Percentiles rank a stretch among this genome's conserved stretches.
Evolutionary conservation across 2,797 vertebrate genomes (phyloP).

Genomic region (Prunella strophiata): DNA sequence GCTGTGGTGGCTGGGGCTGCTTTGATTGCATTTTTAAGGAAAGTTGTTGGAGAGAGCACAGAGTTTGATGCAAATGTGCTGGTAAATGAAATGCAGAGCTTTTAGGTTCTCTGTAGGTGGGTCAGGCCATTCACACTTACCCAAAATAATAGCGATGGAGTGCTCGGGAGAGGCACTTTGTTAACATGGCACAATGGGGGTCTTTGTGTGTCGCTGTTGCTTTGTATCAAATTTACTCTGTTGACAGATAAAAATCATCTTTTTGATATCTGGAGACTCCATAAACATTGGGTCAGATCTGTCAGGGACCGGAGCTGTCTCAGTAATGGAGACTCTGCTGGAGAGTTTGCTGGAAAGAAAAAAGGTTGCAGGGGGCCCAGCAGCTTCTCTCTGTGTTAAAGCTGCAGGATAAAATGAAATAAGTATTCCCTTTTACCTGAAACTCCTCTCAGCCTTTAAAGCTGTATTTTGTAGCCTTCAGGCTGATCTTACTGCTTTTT

Average conservation of each 20-base stretch:
- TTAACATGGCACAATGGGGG: not conserved
- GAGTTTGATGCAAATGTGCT: constrained; percentile 23
- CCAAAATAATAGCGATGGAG: not conserved
- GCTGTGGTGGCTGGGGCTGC: not conserved
- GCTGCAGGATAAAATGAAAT: not conserved
- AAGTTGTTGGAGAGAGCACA: not conserved
- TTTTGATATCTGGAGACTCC: not conserved
- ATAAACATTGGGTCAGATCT: not conserved
- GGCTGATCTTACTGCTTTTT: not conserved
- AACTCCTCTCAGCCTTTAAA: not conserved
- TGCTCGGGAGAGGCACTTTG: not conserved
- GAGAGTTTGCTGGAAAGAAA: not conserved
- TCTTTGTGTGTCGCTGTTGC: not conserved
- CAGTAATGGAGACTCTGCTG: not conserved
- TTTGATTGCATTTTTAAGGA: constrained; percentile 45
- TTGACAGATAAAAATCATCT: constrained; percentile 21
- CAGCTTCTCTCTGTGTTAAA: not conserved
- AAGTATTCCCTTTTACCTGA: not conserved
- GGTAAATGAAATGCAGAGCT: constrained; percentile 46
- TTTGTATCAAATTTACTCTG: constrained; percentile 8
- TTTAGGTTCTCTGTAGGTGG: constrained; percentile 49
- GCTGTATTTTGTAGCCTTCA: constrained; percentile 1
- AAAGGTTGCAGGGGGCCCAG: not conserved
- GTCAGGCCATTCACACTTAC: not conserved
- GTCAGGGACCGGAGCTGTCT: not conserved